Conservation (phyloP, 1,140 invertebrate species). For the Calliphora vicina region DNA sequence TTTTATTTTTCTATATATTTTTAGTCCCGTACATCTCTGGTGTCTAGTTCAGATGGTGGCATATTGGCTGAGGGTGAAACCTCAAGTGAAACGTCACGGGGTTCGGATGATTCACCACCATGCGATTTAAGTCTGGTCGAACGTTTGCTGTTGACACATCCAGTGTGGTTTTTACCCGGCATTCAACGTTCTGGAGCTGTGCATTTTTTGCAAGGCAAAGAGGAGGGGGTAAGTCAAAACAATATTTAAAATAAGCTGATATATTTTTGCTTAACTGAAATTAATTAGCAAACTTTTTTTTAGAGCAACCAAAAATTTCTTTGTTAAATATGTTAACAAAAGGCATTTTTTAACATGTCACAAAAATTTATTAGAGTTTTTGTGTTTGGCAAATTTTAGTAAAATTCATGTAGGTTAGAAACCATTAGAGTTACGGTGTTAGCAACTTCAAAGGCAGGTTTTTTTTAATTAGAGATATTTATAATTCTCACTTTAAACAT, state of each 20-base stretch:
- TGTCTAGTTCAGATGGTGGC: constrained; percentile 62
- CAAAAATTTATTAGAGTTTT: too few species aligned
- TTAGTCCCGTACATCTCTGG: constrained; percentile 61
- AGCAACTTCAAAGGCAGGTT: too few species aligned
- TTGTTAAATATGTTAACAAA: background rate
- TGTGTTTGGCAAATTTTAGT: too few species aligned
- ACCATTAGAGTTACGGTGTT: too few species aligned
- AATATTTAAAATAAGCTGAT: constrained; percentile 19
- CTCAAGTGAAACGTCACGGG: constrained; percentile 60
- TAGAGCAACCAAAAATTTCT: background rate
- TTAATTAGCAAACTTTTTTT: constrained; percentile 39
- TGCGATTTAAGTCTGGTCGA: constrained; percentile 87
- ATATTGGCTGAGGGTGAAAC: constrained; percentile 62
- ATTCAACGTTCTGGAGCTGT: constrained; percentile 91
- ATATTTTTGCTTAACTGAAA: constrained; percentile 33
- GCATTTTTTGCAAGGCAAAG: constrained; percentile 90
- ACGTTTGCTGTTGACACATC: constrained; percentile 87
- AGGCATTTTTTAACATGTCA: background rate
- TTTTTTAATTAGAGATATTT: too few species aligned
- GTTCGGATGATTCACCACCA: constrained; percentile 63
- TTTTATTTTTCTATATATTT: constrained; percentile 40
- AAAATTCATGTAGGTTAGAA: too few species aligned
- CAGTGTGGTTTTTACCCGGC: constrained; percentile 95
- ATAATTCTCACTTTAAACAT: too few species aligned
- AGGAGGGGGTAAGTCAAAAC: constrained; percentile 80